phyloP scores from a whole-genome alignment of 2,113 vertebrate species.

The Notothenia rossii region DNA sequence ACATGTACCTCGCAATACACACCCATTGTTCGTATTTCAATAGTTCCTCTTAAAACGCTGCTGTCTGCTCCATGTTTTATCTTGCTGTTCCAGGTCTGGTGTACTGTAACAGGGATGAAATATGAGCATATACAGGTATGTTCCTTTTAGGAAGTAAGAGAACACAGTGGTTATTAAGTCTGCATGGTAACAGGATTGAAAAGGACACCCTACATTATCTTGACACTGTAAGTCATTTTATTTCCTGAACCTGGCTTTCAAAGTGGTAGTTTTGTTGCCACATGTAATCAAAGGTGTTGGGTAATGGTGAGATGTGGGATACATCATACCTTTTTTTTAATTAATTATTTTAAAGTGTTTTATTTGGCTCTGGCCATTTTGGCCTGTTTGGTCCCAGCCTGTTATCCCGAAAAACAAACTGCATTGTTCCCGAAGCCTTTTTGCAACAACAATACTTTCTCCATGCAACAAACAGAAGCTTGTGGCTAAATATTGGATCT shows the following conservation, averaged over 20 bases:
- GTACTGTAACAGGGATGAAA: constrained; percentile 42
- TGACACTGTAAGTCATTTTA: constrained; percentile 32
- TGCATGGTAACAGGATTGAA: constrained; percentile 55
- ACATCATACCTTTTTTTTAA: neutral
- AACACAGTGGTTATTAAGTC: constrained; percentile 49
- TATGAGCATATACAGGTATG: constrained; percentile 49
- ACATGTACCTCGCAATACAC: constrained; percentile 28
- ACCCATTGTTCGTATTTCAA: constrained; percentile 21
- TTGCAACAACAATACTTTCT: too few species aligned
- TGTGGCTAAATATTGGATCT: too few species aligned
- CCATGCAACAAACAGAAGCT: too few species aligned
- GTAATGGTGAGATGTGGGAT: neutral
- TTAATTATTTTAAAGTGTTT: neutral
- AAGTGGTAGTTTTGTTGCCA: constrained; percentile 21
- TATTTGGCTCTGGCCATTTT: neutral
- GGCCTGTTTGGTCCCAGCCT: too few species aligned
- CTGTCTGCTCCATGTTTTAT: constrained; percentile 37
- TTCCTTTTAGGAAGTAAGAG: constrained; percentile 24
- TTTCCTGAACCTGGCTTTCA: constrained; percentile 28
- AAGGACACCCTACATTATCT: constrained; percentile 35
- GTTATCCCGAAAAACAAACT: too few species aligned
- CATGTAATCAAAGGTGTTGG: constrained; percentile 1
- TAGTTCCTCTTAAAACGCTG: constrained; percentile 10
- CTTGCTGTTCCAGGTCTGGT: constrained; percentile 30
- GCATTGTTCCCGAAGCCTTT: too few species aligned